phyloP scores from a whole-genome alignment of 2,797 vertebrate species.

The Pipistrellus nathusii region DNA sequence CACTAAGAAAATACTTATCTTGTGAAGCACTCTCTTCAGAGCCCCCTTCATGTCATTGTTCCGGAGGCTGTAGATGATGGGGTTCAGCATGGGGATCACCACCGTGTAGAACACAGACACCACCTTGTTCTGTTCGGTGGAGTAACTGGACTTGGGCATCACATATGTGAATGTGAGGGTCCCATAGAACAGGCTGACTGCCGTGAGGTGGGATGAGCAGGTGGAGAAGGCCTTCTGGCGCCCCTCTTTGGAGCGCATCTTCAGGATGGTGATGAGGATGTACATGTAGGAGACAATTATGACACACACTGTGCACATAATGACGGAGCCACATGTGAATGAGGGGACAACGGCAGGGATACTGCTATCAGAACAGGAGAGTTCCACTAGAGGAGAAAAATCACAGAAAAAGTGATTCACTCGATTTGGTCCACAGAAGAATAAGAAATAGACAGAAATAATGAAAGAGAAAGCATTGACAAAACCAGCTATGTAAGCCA shows the following conservation, averaged over 20 bases:
- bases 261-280: conserved; percentile 73
- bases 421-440: conserved; percentile 63
- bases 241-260: neutral
- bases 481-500: conserved; percentile 67
- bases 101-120: conserved; percentile 63
- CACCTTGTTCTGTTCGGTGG: conserved; percentile 65
- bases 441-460: neutral
- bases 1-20: conserved; percentile 9
- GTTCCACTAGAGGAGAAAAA: conserved; percentile 37
- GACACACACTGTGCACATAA: neutral
- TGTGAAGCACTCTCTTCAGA: conserved; percentile 27
- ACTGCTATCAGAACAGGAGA: conserved; percentile 63
- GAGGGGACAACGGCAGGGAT: neutral
- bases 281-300: conserved; percentile 62
- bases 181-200: conserved; percentile 53
- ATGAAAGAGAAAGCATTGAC: conserved; percentile 49
- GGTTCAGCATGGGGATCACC: conserved; percentile 77
- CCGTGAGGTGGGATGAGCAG: conserved; percentile 72
- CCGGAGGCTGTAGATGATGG: conserved; percentile 69
- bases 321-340: neutral
- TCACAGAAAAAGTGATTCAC: conserved; percentile 79
- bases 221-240: conserved; percentile 72
- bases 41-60: conserved; percentile 71
- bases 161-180: conserved; percentile 67
- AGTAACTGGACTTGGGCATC: conserved; percentile 52